Evolutionary conservation across 2,888 invertebrate species (phyloP).

Genomic region (Epirrhoe alternata): DNA sequence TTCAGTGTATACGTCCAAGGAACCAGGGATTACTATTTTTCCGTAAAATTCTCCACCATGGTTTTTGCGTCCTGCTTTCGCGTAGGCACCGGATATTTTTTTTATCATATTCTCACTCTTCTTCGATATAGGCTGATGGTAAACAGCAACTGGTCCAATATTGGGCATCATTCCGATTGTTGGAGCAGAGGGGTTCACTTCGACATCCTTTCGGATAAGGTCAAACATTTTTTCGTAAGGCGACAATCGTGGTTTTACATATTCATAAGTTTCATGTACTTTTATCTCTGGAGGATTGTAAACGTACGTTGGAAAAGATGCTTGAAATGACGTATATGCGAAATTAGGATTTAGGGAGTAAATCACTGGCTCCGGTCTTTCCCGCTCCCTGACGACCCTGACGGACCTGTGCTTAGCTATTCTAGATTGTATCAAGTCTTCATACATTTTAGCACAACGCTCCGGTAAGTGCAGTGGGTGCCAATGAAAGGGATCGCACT

Average conservation of each 20-base stretch:
- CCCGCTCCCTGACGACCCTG: constrained; percentile 50
- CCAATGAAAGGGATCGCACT: constrained; percentile 75
- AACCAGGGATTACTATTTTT: constrained; percentile 27
- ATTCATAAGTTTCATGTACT: constrained; percentile 5
- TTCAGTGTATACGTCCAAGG: background rate
- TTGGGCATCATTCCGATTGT: constrained; percentile 58
- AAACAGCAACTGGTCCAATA: constrained; percentile 65
- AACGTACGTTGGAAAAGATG: constrained; percentile 6
- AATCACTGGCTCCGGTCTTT: constrained; percentile 17
- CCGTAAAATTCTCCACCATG: constrained; percentile 42
- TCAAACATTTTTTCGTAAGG: constrained; percentile 63
- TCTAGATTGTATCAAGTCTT: constrained; percentile 59
- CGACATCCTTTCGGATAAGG: constrained; percentile 59
- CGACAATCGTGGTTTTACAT: constrained; percentile 24
- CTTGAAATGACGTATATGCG: constrained; percentile 24
- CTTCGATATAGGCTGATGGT: constrained; percentile 68
- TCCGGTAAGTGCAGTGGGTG: constrained; percentile 74
- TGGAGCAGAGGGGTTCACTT: constrained; percentile 58
- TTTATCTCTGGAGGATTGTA: background rate
- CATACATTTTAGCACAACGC: constrained; percentile 64
- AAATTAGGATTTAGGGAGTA: constrained; percentile 21
- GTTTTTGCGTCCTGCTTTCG: constrained; percentile 42
- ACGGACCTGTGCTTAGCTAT: constrained; percentile 49
- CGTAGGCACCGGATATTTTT: constrained; percentile 57
- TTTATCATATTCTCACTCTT: constrained; percentile 64